Conservation (phyloP, 2,113 vertebrate genomes). For the Heteronetta atricapilla region DNA sequence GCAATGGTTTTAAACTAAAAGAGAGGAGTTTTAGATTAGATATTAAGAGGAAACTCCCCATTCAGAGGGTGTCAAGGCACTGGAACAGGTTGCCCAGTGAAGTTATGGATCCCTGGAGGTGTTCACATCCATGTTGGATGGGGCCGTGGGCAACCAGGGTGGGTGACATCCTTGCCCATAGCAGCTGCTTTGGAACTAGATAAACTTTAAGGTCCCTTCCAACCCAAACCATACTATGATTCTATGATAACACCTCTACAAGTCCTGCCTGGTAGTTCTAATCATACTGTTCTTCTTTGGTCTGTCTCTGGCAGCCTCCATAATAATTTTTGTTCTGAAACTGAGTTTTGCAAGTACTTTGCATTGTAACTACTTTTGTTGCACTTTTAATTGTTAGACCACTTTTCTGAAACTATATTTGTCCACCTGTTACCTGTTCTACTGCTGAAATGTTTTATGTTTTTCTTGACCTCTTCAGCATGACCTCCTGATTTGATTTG, state of each 20-base stretch:
- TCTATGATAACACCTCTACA: neutral
- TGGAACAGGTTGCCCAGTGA: too few relatives aligned
- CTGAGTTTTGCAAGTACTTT: conserved; percentile 29
- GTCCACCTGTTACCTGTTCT: conserved; percentile 39
- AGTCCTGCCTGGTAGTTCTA: neutral
- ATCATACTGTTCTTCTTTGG: neutral
- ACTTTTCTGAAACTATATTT: conserved; percentile 1
- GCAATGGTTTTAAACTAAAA: too few relatives aligned
- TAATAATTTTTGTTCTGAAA: neutral
- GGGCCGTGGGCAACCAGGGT: too few relatives aligned
- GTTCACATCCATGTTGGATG: too few relatives aligned
- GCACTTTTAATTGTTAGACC: neutral
- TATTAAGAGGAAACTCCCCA: too few relatives aligned
- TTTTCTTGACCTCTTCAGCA: conserved; percentile 36
- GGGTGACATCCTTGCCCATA: too few relatives aligned
- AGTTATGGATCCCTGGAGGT: too few relatives aligned
- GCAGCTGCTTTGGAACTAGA: too few relatives aligned
- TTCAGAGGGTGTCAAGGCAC: too few relatives aligned
- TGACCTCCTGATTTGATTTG: conserved; percentile 52
- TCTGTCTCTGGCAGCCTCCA: neutral
- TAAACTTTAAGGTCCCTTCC: too few relatives aligned
- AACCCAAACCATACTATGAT: too few relatives aligned
- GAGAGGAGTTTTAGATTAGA: too few relatives aligned
- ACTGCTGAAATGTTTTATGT: neutral
- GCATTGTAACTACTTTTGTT: neutral